phyloP scores from a whole-genome alignment of 2,113 vertebrate genomes.

The Triplophysa siluroides region DNA sequence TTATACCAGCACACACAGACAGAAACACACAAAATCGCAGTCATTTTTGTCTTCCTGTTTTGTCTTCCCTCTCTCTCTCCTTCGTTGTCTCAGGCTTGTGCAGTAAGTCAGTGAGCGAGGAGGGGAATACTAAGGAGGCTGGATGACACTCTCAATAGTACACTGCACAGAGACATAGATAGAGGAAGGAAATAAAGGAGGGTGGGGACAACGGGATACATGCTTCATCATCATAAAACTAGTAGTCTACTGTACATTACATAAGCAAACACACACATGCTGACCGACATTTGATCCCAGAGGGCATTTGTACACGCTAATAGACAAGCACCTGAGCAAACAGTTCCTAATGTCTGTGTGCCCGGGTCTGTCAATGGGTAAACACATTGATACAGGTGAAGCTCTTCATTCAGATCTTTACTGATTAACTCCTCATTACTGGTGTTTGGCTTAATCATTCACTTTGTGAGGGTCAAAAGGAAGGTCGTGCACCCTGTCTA shows the following conservation, averaged over 20 bases:
- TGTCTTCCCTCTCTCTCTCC: slow-evolving; percentile 44
- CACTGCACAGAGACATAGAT: slow-evolving; percentile 47
- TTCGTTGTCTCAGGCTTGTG: slow-evolving; percentile 65
- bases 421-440: slow-evolving; percentile 46
- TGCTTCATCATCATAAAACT: slow-evolving; percentile 22
- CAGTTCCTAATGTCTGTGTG: slow-evolving; percentile 38
- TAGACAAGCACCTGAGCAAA: slow-evolving; percentile 52
- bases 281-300: slow-evolving; percentile 44
- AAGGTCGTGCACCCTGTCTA: neutral
- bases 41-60: slow-evolving; percentile 56
- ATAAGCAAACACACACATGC: neutral
- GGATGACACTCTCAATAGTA: slow-evolving; percentile 66
- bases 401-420: slow-evolving; percentile 32
- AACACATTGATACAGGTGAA: slow-evolving; percentile 35
- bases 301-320: slow-evolving; percentile 32
- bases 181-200: neutral
- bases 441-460: slow-evolving; percentile 20
- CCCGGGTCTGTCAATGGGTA: slow-evolving; percentile 17
- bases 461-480: slow-evolving; percentile 24
- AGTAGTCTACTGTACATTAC: slow-evolving; percentile 25
- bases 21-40: slow-evolving; percentile 61
- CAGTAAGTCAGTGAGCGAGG: slow-evolving; percentile 76
- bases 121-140: slow-evolving; percentile 77
- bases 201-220: slow-evolving; percentile 10
- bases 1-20: slow-evolving; percentile 52